Evolutionary conservation across 92 coral and sea anemone species (phyloP), one percentile per base, ranked within the genome.

Genomic region (Phymanthus crucifer): DNA sequence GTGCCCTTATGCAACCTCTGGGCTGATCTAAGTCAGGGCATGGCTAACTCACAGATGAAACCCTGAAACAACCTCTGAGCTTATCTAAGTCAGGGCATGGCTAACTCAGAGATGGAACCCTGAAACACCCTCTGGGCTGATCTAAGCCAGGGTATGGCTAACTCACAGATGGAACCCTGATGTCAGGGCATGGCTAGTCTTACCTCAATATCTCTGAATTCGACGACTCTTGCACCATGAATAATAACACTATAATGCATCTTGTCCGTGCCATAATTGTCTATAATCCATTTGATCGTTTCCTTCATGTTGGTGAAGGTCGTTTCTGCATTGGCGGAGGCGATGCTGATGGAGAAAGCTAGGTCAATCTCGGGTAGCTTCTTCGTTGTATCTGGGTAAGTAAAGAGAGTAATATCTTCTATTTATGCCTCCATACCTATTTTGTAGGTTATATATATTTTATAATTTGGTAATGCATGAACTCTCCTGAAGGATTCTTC

Each of bases 261-360:
- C 70, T 76, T 74, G 19, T 88, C 86, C 34, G 97, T 84, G n/a
- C 93, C 97, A 35, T 92, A 92, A 46, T 87, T 85, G 33, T 92
- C 97, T 36, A 92, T 80, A 48, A 92, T 89, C 70, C 80, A 89
- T 47, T 85, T 88, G 40, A 89, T 79, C 5, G 89, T 80, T 72
- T 92, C 90, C 29, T 89, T 80, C 91, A 92, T 89, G 67, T 85
- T 89, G 45, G 72, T 52, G 72, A 86, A 89, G 5, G 88, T 73
- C 46, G 66, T 67, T 34, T 70, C 52, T 14, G 86, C 83, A 32
- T 66, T 67, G 0, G 70, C n/a, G 6, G 93, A 84, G 1, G 90
- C 84, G 31, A 89, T 84, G 37, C 97, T 89, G 83, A 92, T 82
- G 43, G 97, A 89, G 72, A 92, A 79, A 77, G 90, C 93, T 29